These are phyloP conservation scores for Rhabdomys dilectus DNA, from an alignment of 2,113 vertebrate genomes.

Conservation along the genomic window DNA sequence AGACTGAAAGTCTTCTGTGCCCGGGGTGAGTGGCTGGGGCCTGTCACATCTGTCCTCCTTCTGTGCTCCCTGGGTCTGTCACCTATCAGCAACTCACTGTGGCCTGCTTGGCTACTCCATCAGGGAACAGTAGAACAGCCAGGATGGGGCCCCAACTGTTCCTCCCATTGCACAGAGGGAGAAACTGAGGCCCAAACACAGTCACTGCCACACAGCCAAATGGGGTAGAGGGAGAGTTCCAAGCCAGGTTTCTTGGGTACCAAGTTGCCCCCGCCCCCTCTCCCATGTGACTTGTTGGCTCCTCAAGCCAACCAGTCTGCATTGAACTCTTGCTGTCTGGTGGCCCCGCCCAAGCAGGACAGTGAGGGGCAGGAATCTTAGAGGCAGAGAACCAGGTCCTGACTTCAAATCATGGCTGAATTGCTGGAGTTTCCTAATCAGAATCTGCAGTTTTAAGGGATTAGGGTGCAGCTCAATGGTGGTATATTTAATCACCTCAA, in stretches of 20 bases:
- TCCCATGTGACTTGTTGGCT: neutral
- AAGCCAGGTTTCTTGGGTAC: neutral
- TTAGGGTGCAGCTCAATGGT: too few species aligned
- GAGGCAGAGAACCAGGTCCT: neutral
- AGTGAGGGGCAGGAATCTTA: neutral
- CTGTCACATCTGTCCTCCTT: neutral
- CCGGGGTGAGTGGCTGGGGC: constrained; percentile 49
- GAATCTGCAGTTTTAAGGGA: neutral
- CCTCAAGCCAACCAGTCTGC: neutral
- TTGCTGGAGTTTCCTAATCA: neutral
- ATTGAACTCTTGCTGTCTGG: neutral
- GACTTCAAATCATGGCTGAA: neutral
- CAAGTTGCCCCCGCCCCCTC: neutral
- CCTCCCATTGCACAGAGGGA: neutral
- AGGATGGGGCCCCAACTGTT: neutral
- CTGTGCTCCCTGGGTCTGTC: neutral
- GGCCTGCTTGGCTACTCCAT: too few species aligned
- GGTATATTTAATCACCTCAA: neutral
- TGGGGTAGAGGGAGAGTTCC: neutral
- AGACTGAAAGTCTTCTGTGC: constrained; percentile 90
- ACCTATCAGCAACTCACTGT: neutral
- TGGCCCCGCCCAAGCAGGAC: neutral
- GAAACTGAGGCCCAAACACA: neutral
- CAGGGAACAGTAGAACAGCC: neutral
- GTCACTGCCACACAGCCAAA: neutral